Evolutionary conservation across 1,140 invertebrate species (phyloP).

Genomic region (Varroa destructor): DNA sequence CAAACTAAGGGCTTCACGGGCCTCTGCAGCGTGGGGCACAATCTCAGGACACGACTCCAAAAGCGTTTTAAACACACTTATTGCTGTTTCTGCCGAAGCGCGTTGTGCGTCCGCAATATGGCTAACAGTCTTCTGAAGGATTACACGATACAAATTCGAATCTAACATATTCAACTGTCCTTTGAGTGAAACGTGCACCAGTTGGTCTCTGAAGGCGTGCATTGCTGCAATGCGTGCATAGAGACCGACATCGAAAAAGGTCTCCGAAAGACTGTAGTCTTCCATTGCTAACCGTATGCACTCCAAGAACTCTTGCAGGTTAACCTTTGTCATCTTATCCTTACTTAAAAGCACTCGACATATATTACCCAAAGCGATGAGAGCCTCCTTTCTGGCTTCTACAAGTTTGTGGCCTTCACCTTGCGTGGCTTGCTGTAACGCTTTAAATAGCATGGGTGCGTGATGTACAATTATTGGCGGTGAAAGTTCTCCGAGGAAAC

Average conservation of each 20-base stretch:
- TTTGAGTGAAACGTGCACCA: background rate
- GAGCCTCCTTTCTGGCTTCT: constrained; percentile 6
- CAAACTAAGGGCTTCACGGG: background rate
- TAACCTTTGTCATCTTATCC: background rate
- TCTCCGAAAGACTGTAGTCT: constrained; percentile 19
- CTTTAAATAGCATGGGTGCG: background rate
- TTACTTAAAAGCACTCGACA: background rate
- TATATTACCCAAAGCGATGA: background rate
- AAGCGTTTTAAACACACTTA: background rate
- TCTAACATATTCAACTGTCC: background rate
- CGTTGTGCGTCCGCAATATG: constrained; percentile 5
- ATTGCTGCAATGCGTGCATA: background rate
- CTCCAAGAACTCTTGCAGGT: background rate
- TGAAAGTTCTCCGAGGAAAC: background rate
- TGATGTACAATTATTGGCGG: background rate
- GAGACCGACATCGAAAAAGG: constrained; percentile 20
- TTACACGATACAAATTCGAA: background rate
- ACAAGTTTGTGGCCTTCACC: constrained; percentile 8
- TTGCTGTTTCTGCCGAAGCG: background rate
- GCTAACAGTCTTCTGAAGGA: background rate
- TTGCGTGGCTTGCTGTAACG: constrained; percentile 8
- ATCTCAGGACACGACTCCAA: background rate
- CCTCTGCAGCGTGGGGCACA: background rate
- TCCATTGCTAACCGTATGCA: background rate
- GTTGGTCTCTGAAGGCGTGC: background rate